Evolutionary conservation across 2,113 vertebrate genomes (phyloP), one percentile per base, ranked within the genome.

Genomic region (Hydrochoerus hydrochaeris): DNA sequence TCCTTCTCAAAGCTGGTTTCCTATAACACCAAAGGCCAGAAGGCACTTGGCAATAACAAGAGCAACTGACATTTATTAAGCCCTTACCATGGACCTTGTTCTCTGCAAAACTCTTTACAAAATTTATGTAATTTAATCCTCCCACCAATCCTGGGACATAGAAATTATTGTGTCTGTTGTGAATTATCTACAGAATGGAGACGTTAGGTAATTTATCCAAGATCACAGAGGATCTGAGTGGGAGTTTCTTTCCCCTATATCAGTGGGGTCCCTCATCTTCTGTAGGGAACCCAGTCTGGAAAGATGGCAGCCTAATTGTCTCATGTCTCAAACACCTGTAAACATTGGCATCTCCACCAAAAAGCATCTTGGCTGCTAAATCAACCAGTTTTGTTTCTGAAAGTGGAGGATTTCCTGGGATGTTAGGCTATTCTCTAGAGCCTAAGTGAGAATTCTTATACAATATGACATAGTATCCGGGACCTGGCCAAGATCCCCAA

Each of bases 51-150:
- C 52, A 86, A 54, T 46, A 81, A 81, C 49, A 67, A 84, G 26
- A 81, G 35, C 24, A 92, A 44, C 62, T 75, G 82, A 85, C 62
- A 88, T 81, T 73, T 92, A 90, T 88, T 85, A 88, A 92, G 78
- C n/a, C 54, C 44, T 94, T 28, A n/a, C 57, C 69, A 26, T n/a
- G 13, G 65, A 90, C 12, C 6, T 28, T 77, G 44, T 83, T 73
- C 19, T 93, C 77, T 93, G 28, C 28, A 78, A 78, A 87, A 92
- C 17, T 85, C 62, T 87, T 92, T n/a, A 54, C 28, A 54, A 41
- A 95, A 85, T 78, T 88, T 58, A 69, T 75, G 49, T 63, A 41
- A 77, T 49, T 85, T 88, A 93, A 80, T 88, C 30, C 49, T 58
- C 44, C 78, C 17, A 62, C 35, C 38, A 77, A 46, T 30, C 8